Evolutionary conservation across 1,140 invertebrate species (phyloP).

Genomic region (Drosophila malerkotliana): DNA sequence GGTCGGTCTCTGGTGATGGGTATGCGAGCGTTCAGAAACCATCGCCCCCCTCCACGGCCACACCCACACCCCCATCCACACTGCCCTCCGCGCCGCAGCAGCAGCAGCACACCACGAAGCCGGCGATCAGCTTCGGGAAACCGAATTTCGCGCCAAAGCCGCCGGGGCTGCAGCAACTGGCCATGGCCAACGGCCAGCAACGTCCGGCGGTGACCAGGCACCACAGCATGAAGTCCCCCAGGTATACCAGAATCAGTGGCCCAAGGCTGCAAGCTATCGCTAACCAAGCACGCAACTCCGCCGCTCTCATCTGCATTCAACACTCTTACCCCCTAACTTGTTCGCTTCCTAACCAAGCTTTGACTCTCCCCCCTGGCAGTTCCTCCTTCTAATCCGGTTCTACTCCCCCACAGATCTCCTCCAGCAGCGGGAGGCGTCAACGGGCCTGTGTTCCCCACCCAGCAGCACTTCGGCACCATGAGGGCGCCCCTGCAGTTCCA

Average conservation of each 20-base stretch:
- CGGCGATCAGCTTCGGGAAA: conserved; percentile 76
- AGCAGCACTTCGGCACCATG: conserved; percentile 81
- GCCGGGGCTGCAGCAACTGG: conserved; percentile 77
- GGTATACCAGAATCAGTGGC: conserved; percentile 62
- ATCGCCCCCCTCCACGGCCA: conserved; percentile 24
- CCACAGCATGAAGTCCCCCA: conserved; percentile 84
- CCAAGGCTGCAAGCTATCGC: conserved; percentile 4
- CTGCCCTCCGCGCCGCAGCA: conserved; percentile 13
- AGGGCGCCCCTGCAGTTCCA: conserved; percentile 67
- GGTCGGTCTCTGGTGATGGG: conserved; percentile 32
- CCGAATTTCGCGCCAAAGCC: conserved; percentile 83
- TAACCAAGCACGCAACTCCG: conserved; percentile 25
- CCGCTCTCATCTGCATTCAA: conserved; percentile 18
- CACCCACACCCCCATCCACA: conserved; percentile 39
- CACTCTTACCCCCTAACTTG: conserved; percentile 17
- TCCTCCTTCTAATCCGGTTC: background rate
- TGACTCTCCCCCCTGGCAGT: background rate
- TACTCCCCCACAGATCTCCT: conserved; percentile 63
- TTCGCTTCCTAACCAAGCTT: conserved; percentile 21
- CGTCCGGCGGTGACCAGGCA: conserved; percentile 76
- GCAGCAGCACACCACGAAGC: conserved; percentile 52
- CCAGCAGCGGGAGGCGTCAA: conserved; percentile 62
- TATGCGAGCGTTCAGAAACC: conserved; percentile 38
- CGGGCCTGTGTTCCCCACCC: conserved; percentile 71
- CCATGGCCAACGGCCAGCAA: conserved; percentile 75